Percentiles rank a stretch among this genome's conserved stretches.
phyloP scores from a whole-genome alignment of 2,113 vertebrate species.

The Symphodus melops region DNA sequence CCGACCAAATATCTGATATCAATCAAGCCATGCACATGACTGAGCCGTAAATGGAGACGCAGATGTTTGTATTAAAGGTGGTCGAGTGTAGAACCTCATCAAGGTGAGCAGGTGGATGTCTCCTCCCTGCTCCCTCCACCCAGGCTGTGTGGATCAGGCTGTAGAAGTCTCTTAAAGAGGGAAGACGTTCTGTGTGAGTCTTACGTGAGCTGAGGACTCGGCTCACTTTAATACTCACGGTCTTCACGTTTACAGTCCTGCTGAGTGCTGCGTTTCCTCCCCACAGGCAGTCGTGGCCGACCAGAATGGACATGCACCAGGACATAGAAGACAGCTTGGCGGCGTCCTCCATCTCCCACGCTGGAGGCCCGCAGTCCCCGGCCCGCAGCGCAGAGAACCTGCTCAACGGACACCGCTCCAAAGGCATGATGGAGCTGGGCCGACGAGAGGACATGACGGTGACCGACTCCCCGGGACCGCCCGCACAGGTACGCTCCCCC shows the following conservation, averaged over 20 bases:
- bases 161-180: neutral
- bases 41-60: too few species aligned
- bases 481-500: conserved; percentile 37
- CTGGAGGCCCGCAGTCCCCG: conserved; percentile 88
- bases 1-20: too few species aligned
- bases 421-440: conserved; percentile 86
- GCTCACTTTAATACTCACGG: too few species aligned
- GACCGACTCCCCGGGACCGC: conserved; percentile 59
- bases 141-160: too few species aligned
- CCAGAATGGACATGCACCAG: conserved; percentile 93
- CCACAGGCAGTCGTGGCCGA: conserved; percentile 95
- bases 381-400: conserved; percentile 90
- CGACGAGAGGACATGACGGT: conserved; percentile 86
- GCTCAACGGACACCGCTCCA: conserved; percentile 93
- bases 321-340: conserved; percentile 96
- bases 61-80: too few species aligned
- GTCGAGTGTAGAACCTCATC: too few species aligned
- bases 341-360: conserved; percentile 90
- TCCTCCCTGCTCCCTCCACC: neutral
- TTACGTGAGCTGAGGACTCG: neutral
- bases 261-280: neutral
- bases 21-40: too few species aligned
- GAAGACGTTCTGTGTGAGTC: neutral
- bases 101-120: too few species aligned
- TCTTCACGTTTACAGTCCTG: neutral